A percentile compares a stretch with the other conserved stretches of the same genome.
These are phyloP conservation scores for Anguilla megastoma DNA, from an alignment of 2,797 vertebrate species.

Conservation along the genomic window DNA sequence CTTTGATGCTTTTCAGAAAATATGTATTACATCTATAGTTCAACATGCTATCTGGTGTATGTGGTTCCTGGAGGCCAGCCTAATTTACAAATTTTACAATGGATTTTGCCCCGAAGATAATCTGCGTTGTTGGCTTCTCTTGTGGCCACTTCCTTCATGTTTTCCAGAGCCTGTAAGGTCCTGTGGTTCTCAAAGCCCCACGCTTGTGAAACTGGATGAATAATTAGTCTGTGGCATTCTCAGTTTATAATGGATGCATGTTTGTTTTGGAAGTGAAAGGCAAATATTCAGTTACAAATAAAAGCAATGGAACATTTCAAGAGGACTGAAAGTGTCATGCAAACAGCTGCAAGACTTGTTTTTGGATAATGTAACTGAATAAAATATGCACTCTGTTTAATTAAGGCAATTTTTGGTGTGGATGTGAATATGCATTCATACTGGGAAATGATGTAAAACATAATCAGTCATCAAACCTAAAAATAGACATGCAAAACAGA, in stretches of 20 bases:
- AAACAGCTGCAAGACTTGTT: constrained; percentile 8
- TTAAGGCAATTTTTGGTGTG: neutral
- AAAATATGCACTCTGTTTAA: constrained; percentile 3
- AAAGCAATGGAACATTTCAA: constrained; percentile 1
- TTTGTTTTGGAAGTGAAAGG: constrained; percentile 40
- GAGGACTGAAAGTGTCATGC: neutral
- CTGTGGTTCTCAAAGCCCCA: constrained; percentile 40
- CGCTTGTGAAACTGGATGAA: constrained; percentile 28
- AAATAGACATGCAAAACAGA: neutral
- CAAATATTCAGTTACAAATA: constrained; percentile 8
- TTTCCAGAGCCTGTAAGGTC: constrained; percentile 37
- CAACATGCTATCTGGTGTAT: neutral
- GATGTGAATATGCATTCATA: neutral
- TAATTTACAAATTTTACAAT: constrained; percentile 12
- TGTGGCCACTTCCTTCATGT: constrained; percentile 17
- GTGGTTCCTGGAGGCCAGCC: neutral
- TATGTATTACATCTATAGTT: neutral
- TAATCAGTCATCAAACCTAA: neutral
- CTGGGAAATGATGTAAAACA: neutral
- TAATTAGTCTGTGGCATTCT: constrained; percentile 33
- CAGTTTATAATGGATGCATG: constrained; percentile 29
- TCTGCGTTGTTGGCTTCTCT: constrained; percentile 2
- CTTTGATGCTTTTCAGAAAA: neutral
- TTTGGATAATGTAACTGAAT: neutral
- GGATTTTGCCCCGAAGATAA: neutral